Evolutionary conservation across 53 echinoderm and acorn worm species (phyloP).

Genomic region (Crossaster papposus): DNA sequence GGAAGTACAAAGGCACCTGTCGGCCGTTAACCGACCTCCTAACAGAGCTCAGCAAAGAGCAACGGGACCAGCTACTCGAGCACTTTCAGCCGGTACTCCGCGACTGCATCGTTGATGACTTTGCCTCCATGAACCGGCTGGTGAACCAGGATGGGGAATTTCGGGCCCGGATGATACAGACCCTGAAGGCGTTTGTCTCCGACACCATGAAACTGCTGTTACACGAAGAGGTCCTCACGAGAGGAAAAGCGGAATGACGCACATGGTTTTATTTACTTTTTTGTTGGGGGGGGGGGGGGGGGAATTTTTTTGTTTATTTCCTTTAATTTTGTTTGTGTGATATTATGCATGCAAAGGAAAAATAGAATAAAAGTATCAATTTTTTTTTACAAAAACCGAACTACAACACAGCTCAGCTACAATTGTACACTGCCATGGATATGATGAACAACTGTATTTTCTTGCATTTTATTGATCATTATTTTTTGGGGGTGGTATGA

Average conservation of each 20-base stretch:
- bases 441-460: no score
- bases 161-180: constrained; percentile 76
- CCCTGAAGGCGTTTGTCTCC: constrained; percentile 70
- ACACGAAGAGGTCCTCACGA: constrained; percentile 68
- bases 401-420: no score
- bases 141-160: constrained; percentile 85
- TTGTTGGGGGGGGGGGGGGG: no score
- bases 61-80: constrained; percentile 72
- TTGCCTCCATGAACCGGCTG: constrained; percentile 67
- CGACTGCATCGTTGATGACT: constrained; percentile 76
- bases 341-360: neutral
- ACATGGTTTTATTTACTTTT: neutral
- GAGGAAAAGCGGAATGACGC: constrained; percentile 93
- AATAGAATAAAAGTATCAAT: no score
- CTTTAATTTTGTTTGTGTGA: neutral
- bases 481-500: no score
- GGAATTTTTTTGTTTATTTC: no score
- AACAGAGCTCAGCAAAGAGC: constrained; percentile 73
- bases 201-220: constrained; percentile 77
- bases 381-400: no score
- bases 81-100: constrained; percentile 68
- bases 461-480: no score
- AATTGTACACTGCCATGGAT: no score
- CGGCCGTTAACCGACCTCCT: constrained; percentile 76
- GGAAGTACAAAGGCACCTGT: constrained; percentile 80